Percentiles rank a stretch among this genome's conserved stretches.
Conservation (phyloP, 2,113 vertebrate genomes). For the Zosterops borbonicus region DNA sequence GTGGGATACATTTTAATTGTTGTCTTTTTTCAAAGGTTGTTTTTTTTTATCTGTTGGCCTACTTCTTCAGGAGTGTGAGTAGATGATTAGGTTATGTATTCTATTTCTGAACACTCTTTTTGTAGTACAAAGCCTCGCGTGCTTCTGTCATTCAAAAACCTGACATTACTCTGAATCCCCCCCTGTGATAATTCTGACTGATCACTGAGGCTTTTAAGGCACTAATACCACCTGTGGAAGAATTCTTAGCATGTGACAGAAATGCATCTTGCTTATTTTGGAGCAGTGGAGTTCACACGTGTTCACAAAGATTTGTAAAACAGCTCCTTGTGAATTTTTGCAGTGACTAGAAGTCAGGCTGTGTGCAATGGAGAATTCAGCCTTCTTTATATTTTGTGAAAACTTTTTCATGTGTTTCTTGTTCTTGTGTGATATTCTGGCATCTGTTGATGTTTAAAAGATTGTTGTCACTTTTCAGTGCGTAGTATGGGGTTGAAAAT, state of each 20-base stretch:
- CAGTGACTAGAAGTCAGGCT: neutral
- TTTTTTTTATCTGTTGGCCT: neutral
- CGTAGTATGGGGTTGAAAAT: neutral
- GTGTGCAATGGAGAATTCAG: neutral
- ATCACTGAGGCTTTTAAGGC: neutral
- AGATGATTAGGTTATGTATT: neutral
- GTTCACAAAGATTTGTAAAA: neutral
- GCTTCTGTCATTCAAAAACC: neutral
- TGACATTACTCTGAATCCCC: neutral
- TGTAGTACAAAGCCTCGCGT: neutral
- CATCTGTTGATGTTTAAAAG: neutral
- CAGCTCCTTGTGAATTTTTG: neutral
- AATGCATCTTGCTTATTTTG: neutral
- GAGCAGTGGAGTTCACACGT: neutral
- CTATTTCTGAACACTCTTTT: neutral
- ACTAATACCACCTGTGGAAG: neutral
- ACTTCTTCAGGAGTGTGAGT: neutral
- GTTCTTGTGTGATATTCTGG: neutral
- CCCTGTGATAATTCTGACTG: neutral
- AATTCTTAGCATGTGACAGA: neutral
- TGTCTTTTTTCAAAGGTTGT: neutral
- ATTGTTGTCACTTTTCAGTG: neutral
- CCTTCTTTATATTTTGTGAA: neutral
- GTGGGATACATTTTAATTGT: neutral
- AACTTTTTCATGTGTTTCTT: neutral